Evolutionary conservation across 2,888 invertebrate genomes (phyloP), one percentile per base, ranked within the genome.

Genomic region (Aphidoletes aphidimyza): DNA sequence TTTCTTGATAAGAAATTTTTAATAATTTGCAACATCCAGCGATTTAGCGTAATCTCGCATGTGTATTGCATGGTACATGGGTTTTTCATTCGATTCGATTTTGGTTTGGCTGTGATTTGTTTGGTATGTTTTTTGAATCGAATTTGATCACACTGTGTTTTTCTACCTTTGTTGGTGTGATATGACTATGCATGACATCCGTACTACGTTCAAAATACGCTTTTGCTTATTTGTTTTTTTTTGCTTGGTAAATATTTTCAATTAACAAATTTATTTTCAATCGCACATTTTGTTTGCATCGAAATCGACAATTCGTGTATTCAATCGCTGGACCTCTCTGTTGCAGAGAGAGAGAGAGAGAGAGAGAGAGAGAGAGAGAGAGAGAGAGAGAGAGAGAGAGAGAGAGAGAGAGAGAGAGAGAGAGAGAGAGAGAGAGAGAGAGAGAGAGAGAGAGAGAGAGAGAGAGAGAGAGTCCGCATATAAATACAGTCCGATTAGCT

Each of bases 1-100:
- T 69, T 69, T 69, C 69, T 69, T 69, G 69, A 69, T 30, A 69
- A 69, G 69, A 69, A 69, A 69, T 69, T n/a, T 54, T 54, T 26
- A 26, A 69, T 69, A 30, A 69, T 30, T 69, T 9, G 30, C 14
- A 69, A 69, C 69, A 69, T 69, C 69, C 69, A 69, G 30, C 30
- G 11, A 14, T 9, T 30, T 9, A 54, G 22, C 30, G 69, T 69
- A 69, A 69, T 69, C 26, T 14, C 17, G 14, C 30, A 14, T 69
- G 30, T 30, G 8, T 17, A 17, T 69, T 69, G 3, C n/a, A 17
- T 49, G 42, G 8, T 49, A 19, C 3, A 39, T 39, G 5, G 22
- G 22, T 54, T n/a, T 26, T 54, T 11, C n/a, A 54, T 69, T 30
- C 5, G 47, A 19, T 30, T 69, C 9, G 2, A 69, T 30, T 26